Conservation (phyloP, 2,113 vertebrate species). For the Neoarius graeffei region DNA sequence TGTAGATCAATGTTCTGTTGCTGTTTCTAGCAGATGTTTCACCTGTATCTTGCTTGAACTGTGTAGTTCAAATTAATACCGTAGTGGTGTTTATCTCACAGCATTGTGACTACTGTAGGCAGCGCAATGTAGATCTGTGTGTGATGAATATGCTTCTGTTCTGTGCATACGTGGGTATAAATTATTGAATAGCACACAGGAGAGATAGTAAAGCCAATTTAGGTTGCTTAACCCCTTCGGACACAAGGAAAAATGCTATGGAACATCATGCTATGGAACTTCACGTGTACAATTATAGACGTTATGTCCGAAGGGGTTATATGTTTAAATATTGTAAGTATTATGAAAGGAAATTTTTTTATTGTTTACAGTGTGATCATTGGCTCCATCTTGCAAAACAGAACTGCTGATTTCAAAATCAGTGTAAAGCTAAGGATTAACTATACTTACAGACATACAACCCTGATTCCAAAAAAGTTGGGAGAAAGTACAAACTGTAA, state of each 20-base stretch:
- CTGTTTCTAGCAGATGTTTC: neutral
- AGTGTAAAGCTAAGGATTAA: neutral
- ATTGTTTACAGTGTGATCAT: neutral
- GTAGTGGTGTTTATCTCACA: neutral
- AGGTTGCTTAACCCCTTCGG: no score
- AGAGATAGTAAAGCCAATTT: neutral
- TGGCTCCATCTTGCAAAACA: neutral
- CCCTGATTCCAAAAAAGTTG: no score
- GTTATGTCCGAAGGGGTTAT: no score
- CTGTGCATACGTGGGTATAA: neutral
- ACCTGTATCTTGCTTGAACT: neutral
- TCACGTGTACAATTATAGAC: no score
- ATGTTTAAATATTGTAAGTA: no score
- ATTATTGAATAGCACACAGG: neutral
- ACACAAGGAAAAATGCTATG: no score
- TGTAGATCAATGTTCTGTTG: neutral
- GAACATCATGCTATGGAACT: no score
- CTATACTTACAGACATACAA: neutral
- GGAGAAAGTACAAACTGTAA: no score
- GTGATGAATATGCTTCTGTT: neutral
- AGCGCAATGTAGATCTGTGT: neutral
- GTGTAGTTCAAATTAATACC: neutral
- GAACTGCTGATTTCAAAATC: neutral
- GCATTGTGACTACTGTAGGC: neutral
- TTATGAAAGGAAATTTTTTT: no score